Percentiles rank a stretch among this genome's conserved stretches.
Evolutionary conservation across 2,797 vertebrate species (phyloP).

Genomic region (Poecilia picta): DNA sequence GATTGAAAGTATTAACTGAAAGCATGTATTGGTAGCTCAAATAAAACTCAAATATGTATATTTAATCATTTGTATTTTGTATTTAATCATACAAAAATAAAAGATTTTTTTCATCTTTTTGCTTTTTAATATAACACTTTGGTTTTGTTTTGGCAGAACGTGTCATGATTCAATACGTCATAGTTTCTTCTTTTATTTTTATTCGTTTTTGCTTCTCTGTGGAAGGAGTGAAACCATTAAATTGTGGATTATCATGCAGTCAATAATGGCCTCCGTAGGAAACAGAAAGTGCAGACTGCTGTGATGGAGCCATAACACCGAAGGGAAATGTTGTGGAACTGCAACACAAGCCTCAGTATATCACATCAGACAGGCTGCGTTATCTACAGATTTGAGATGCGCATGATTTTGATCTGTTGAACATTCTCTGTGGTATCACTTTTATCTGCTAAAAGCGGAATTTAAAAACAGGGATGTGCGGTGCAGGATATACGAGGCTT

Average conservation of each 20-base stretch:
- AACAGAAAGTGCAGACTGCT: constrained; percentile 25
- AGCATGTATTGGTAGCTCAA: neutral
- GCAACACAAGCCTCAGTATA: constrained; percentile 31
- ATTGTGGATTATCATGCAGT: constrained; percentile 6
- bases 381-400: constrained; percentile 37
- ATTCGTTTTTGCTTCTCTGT: neutral
- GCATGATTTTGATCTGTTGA: constrained; percentile 26
- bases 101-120: neutral
- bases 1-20: neutral
- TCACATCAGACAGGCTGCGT: constrained; percentile 31
- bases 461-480: constrained; percentile 32
- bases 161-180: neutral
- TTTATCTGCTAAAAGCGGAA: constrained; percentile 37
- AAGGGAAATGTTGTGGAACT: constrained; percentile 56
- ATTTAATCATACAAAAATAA: neutral
- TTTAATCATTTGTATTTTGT: neutral
- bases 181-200: neutral
- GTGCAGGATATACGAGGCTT: constrained; percentile 6
- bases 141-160: neutral
- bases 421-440: constrained; percentile 17
- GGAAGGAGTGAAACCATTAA: neutral
- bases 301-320: constrained; percentile 41
- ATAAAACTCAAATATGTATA: neutral
- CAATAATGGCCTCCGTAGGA: constrained; percentile 24
- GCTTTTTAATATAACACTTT: neutral